phyloP scores from a whole-genome alignment of 2,888 invertebrate species.

The Dendrolimus pini region DNA sequence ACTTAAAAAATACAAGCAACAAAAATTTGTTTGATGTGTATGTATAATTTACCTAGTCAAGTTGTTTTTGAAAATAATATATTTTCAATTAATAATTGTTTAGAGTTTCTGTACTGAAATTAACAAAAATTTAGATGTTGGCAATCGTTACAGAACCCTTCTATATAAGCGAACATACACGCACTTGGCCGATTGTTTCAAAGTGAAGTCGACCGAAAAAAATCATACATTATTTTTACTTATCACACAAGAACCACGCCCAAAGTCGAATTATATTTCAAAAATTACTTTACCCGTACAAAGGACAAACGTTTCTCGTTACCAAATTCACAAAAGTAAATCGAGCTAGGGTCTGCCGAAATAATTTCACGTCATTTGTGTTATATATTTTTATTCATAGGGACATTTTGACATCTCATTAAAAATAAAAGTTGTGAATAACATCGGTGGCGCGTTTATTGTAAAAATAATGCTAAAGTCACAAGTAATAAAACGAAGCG shows the following conservation, averaged over 20 bases:
- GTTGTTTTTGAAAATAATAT: no score
- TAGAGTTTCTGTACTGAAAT: no score
- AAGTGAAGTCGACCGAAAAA: not conserved
- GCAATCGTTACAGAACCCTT: not conserved
- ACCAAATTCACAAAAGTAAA: not conserved
- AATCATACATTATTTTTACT: not conserved
- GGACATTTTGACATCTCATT: not conserved
- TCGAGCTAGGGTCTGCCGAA: not conserved
- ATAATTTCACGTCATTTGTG: not conserved
- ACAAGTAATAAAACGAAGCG: not conserved
- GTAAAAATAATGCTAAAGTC: slow-evolving; percentile 2
- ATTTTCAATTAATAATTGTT: no score
- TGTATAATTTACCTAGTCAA: no score
- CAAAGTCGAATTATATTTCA: not conserved
- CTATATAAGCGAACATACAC: not conserved
- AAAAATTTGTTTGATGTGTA: no score
- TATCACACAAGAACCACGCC: not conserved
- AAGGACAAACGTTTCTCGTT: not conserved
- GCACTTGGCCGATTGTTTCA: not conserved
- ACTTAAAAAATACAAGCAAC: no score
- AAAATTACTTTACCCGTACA: not conserved
- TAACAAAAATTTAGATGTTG: no score
- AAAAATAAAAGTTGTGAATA: not conserved
- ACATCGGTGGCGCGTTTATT: slow-evolving; percentile 1
- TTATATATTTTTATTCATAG: not conserved